Base-by-base conservation (phyloP, 2,888 invertebrate species). In the Theretra japonica region DNA sequence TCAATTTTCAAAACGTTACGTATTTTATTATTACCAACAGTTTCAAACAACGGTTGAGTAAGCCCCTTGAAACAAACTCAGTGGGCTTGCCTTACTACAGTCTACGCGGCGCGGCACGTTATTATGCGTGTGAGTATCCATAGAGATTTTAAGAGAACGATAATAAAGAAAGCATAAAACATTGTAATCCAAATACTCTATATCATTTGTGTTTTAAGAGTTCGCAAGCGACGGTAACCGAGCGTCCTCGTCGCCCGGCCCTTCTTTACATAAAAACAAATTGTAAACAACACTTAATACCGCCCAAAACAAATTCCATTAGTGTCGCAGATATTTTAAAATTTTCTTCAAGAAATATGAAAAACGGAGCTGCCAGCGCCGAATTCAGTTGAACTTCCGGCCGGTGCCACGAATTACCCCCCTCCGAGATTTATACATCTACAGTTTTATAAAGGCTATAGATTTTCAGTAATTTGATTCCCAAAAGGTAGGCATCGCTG, bases 231-330 rank as follows among this genome's bases (percentile, higher is more conserved):
- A 11, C 2, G 41, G 11, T 41, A 41, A 41, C 11, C 3, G 41
- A 41, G 19, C 15, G n/a, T n/a, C 0, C 53, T n/a, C 5, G n/a
- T 53, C 19, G 53, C n/a, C 53, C 15, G 41, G 21, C 33, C n/a
- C 7, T 7, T 11, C 15, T 33, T 62, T 62, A 41, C 41, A 21
- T 41, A 62, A 41, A 62, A 23, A 60, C 0, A 30, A 21, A 62
- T 62, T 21, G 33, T 41, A 11, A 62, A 21, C 33, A 62, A 21
- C 41, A 11, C 23, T 21, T 30, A 33, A 60, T 30, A 30, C n/a
- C 33, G 33, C 33, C 15, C 6, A 30, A 33, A 62, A 19, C 62
- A 62, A 62, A 62, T 62, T 62, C 62, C n/a, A 62, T 62, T 62
- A 23, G 21, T 62, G n/a, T 41, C 33, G 3, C 33, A 62, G 41